phyloP scores from a whole-genome alignment of 2,888 invertebrate genomes.

The Drosophila falleni region DNA sequence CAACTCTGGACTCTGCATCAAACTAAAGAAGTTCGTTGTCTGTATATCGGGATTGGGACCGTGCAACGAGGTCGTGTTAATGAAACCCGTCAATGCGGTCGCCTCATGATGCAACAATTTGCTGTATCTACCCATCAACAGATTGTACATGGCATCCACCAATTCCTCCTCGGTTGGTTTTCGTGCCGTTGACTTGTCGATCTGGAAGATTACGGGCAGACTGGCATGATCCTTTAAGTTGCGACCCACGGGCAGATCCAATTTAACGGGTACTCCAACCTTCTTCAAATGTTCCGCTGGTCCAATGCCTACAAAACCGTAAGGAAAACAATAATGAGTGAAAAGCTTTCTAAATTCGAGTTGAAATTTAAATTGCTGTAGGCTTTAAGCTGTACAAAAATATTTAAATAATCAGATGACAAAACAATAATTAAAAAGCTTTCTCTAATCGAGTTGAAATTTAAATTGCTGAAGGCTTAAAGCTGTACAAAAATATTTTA shows the following conservation, averaged over 20 bases:
- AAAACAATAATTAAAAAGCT: no score
- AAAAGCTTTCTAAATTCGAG: no score
- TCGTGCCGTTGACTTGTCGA: slow-evolving; percentile 85
- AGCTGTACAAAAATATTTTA: no score
- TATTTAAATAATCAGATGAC: no score
- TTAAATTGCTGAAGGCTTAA: no score
- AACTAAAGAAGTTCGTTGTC: slow-evolving; percentile 86
- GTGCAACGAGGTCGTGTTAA: slow-evolving; percentile 87
- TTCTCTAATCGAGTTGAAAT: no score
- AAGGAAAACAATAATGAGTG: neutral
- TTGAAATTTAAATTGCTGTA: no score
- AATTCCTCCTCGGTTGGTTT: slow-evolving; percentile 84
- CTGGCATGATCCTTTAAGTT: slow-evolving; percentile 94
- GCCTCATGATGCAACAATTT: slow-evolving; percentile 86
- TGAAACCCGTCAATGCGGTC: slow-evolving; percentile 87
- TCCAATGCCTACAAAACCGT: slow-evolving; percentile 75
- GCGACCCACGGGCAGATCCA: slow-evolving; percentile 88
- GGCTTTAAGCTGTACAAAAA: no score
- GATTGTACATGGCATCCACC: slow-evolving; percentile 85
- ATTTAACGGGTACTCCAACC: slow-evolving; percentile 74
- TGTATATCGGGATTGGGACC: slow-evolving; percentile 87
- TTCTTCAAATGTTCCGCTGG: slow-evolving; percentile 78
- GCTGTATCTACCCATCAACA: slow-evolving; percentile 87
- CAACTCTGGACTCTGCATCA: slow-evolving; percentile 84
- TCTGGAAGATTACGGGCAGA: slow-evolving; percentile 85